These are phyloP conservation scores for Leptinotarsa lineolata DNA, from an alignment of 1,140 invertebrate species.

Conservation along the genomic window DNA sequence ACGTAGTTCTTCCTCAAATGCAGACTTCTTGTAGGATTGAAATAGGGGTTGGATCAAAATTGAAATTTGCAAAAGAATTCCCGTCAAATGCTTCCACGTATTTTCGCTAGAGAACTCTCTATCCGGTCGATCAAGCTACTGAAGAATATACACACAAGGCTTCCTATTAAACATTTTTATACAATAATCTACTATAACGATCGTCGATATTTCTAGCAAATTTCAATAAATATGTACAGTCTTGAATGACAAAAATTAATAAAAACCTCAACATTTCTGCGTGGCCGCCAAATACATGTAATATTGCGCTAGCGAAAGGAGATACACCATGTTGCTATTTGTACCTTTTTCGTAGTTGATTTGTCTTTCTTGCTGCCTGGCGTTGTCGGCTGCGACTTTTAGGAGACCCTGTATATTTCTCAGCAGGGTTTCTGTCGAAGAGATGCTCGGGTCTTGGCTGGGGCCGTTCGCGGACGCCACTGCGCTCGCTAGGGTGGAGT, in stretches of 20 bases:
- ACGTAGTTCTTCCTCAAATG: no score
- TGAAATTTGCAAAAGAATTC: no score
- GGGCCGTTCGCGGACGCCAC: conserved; percentile 58
- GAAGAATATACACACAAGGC: conserved; percentile 28
- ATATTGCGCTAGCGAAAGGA: conserved; percentile 55
- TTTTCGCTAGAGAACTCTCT: neutral
- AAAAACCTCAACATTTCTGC: conserved; percentile 49
- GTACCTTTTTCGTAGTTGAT: conserved; percentile 96
- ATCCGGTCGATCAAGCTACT: neutral
- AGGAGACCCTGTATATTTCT: conserved; percentile 93
- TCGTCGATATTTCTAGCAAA: neutral
- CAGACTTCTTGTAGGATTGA: no score
- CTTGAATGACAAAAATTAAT: conserved; percentile 20
- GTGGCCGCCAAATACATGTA: conserved; percentile 56
- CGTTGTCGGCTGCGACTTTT: conserved; percentile 94
- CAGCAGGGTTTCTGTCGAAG: conserved; percentile 88
- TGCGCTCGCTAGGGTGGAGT: conserved; percentile 67
- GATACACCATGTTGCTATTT: conserved; percentile 58
- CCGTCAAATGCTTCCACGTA: no score
- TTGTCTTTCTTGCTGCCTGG: conserved; percentile 91
- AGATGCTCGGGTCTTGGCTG: conserved; percentile 63
- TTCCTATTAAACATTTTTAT: conserved; percentile 26
- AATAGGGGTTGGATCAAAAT: no score
- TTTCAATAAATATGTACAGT: conserved; percentile 27
- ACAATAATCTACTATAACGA: conserved; percentile 15